phyloP scores from a whole-genome alignment of 2,888 invertebrate genomes.

The Choreutis nemorana region DNA sequence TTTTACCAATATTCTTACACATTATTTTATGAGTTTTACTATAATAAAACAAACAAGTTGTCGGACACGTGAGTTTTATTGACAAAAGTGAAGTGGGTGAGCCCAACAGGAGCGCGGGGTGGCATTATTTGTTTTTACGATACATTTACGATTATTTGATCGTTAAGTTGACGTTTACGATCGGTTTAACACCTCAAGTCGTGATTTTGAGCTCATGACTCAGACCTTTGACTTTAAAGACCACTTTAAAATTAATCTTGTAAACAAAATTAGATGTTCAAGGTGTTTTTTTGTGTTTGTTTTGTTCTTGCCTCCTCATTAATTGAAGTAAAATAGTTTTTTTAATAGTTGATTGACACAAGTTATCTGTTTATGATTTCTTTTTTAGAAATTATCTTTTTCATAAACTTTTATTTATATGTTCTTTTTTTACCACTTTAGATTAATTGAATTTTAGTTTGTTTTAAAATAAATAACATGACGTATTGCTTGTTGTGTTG shows the following conservation, averaged over 20 bases:
- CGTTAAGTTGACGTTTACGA: constrained; percentile 60
- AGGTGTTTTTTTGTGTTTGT: constrained; percentile 8
- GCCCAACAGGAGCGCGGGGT: constrained; percentile 21
- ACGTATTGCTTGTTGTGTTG: constrained; percentile 5
- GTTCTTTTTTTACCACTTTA: no score
- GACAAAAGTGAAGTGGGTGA: no score
- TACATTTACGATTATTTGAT: constrained; percentile 53
- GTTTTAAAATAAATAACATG: constrained; percentile 4
- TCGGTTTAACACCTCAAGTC: constrained; percentile 45
- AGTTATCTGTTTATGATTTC: background rate
- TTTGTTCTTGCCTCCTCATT: constrained; percentile 7
- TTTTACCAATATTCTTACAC: constrained; percentile 1
- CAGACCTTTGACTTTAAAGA: constrained; percentile 20
- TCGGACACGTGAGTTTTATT: no score
- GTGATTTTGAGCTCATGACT: constrained; percentile 32
- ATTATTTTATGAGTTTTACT: no score
- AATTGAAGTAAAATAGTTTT: constrained; percentile 7
- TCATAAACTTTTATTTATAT: no score
- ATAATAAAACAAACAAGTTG: no score
- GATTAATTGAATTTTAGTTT: constrained; percentile 5
- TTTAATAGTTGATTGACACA: constrained; percentile 4
- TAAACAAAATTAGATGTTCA: constrained; percentile 31
- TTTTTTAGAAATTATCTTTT: no score
- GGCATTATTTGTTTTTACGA: constrained; percentile 63
- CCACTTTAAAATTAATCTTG: constrained; percentile 40